A percentile compares a stretch with the other conserved stretches of the same genome.
Conservation (phyloP, 2,888 invertebrate species). For the Heteromurus nitidus region DNA sequence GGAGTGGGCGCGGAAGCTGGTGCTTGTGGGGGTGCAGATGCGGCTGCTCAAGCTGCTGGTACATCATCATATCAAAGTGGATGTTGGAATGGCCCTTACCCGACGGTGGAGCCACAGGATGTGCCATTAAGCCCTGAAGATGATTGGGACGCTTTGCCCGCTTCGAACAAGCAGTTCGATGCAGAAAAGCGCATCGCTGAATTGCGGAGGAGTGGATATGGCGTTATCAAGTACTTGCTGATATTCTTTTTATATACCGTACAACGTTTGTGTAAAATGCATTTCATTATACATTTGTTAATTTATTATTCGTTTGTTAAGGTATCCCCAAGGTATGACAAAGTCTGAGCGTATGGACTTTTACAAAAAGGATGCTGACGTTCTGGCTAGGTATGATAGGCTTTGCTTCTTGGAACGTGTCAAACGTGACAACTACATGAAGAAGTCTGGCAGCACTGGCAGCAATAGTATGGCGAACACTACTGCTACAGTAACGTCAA, state of each 20-base stretch:
- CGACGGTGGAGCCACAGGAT: slow-evolving; percentile 6
- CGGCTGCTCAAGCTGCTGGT: background rate
- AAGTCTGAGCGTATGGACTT: slow-evolving; percentile 45
- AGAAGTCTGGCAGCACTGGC: background rate
- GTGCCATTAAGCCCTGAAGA: background rate
- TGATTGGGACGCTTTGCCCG: background rate
- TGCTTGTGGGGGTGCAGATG: background rate
- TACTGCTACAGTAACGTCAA: background rate
- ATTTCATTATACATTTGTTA: too few relatives aligned
- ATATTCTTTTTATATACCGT: background rate
- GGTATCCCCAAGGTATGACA: slow-evolving; percentile 11
- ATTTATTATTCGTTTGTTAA: too few relatives aligned
- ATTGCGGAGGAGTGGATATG: slow-evolving; percentile 17
- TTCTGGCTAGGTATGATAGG: background rate
- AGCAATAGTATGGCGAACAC: too few relatives aligned
- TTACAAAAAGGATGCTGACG: background rate
- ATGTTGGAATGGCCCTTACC: background rate
- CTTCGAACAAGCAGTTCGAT: background rate
- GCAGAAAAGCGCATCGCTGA: background rate
- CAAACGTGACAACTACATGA: background rate
- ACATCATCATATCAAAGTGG: background rate
- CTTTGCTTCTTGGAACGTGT: background rate
- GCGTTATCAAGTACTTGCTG: slow-evolving; percentile 14
- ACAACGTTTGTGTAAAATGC: background rate
- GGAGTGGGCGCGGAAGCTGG: background rate